Percentiles rank a stretch among this genome's conserved stretches.
Evolutionary conservation across 2,113 vertebrate species (phyloP).

Genomic region (Apteryx mantelli): DNA sequence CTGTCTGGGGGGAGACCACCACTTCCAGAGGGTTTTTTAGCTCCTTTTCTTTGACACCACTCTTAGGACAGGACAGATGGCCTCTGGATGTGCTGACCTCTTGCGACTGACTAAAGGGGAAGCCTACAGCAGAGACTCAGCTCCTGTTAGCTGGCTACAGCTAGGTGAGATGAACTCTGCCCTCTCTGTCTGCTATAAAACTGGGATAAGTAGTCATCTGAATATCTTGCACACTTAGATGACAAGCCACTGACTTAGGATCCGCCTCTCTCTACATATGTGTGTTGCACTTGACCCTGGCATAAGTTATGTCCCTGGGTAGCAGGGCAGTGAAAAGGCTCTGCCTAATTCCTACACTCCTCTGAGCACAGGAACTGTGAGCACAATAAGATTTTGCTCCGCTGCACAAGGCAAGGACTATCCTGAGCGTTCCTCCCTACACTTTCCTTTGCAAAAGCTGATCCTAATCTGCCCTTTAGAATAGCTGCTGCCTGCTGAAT

Average conservation of each 20-base stretch:
- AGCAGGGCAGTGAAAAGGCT: neutral
- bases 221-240: neutral
- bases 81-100: neutral
- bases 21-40: neutral
- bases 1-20: neutral
- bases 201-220: neutral
- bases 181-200: neutral
- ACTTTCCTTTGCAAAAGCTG: neutral
- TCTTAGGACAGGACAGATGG: neutral
- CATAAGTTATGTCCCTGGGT: neutral
- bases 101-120: neutral
- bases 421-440: neutral
- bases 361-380: neutral
- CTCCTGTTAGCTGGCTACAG: neutral
- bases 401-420: neutral
- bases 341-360: neutral
- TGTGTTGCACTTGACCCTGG: neutral
- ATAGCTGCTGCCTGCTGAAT: neutral
- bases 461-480: neutral
- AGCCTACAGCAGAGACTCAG: neutral
- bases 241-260: neutral
- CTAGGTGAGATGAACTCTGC: neutral
- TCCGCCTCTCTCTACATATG: neutral
- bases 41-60: neutral
- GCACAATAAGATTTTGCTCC: neutral